Evolutionary conservation across 2,888 invertebrate genomes (phyloP), one percentile per base, ranked within the genome.

Genomic region (Phania funesta): DNA sequence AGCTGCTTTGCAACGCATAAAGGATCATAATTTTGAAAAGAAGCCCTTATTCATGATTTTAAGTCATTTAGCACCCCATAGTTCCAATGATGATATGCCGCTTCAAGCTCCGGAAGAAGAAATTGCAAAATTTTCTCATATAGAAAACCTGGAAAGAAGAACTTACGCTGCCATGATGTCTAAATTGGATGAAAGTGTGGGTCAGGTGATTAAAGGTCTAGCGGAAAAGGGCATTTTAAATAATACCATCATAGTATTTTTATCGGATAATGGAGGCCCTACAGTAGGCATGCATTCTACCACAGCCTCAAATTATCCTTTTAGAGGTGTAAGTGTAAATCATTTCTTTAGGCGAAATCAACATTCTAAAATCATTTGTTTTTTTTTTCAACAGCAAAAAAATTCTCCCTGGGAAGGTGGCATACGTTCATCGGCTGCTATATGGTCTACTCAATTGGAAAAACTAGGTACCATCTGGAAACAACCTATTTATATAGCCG

Each of bases 201-300:
- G 96, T 0, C 92, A 93, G 62, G 93, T 98, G 8, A 92, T 97
- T 0, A 88, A 93, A 60, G 94, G 95, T 2, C 91, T 98, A 48
- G 91, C 93, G 24, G 88, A 93, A 0, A 94, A 93, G 81, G 92
- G 92, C 3, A 94, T 97, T 90, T 91, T 98, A 82, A 92, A 96
- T 56, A 95, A 98, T 88, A 95, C 97, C 0, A 93, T 98, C 29
- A 92, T 98, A 68, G 89, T 97, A 0, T 98, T 98, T 89, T 93
- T 95, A 84, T 95, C 97, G 6, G 98, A 98, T 89, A 98, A 98
- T 88, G 97, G 97, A 0, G 96, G 95, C 0, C 95, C 96, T 76
- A 94, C 95, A 0, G 90, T 92, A 67, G 97, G 96, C 0, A 86
- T 93, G 52, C 93, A 94, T 87, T 88, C 92, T 56, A 97, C 96